phyloP scores from a whole-genome alignment of 2,113 vertebrate species.

The Cettia cetti region DNA sequence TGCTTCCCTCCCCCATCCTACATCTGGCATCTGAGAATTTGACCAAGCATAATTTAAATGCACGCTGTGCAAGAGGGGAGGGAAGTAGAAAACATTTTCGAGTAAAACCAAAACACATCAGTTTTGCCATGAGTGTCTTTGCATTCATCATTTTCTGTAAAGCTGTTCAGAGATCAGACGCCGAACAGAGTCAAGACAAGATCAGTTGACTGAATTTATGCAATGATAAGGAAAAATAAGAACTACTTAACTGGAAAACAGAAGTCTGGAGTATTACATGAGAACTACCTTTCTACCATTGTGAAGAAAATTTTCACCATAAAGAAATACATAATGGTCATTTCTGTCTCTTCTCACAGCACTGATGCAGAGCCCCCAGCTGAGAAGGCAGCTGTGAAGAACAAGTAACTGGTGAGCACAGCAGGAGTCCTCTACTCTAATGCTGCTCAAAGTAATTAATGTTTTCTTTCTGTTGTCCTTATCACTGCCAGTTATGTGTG shows the following conservation, averaged over 20 bases:
- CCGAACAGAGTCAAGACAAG: background rate
- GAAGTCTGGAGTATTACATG: slow-evolving; percentile 14
- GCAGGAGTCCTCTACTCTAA: slow-evolving; percentile 46
- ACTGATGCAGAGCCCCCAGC: slow-evolving; percentile 59
- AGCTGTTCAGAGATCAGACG: background rate
- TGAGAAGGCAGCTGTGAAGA: slow-evolving; percentile 70
- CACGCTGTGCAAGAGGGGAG: background rate
- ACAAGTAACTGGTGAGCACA: slow-evolving; percentile 32
- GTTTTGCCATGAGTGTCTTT: background rate
- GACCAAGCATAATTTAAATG: background rate
- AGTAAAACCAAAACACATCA: background rate
- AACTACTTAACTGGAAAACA: background rate
- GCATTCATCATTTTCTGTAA: background rate
- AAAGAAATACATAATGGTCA: slow-evolving; percentile 28
- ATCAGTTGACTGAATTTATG: background rate
- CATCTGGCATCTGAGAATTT: background rate
- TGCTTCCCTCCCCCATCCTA: background rate
- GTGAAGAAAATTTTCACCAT: slow-evolving; percentile 1
- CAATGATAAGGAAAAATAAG: background rate
- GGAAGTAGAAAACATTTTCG: background rate
- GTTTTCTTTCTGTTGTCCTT: slow-evolving; percentile 51
- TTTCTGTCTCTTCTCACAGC: slow-evolving; percentile 46
- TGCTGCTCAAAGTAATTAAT: slow-evolving; percentile 46
- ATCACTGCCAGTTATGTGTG: slow-evolving; percentile 27
- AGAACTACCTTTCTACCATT: slow-evolving; percentile 19